Conservation (phyloP, 2,888 invertebrate genomes). For the Megamerina dolium region DNA sequence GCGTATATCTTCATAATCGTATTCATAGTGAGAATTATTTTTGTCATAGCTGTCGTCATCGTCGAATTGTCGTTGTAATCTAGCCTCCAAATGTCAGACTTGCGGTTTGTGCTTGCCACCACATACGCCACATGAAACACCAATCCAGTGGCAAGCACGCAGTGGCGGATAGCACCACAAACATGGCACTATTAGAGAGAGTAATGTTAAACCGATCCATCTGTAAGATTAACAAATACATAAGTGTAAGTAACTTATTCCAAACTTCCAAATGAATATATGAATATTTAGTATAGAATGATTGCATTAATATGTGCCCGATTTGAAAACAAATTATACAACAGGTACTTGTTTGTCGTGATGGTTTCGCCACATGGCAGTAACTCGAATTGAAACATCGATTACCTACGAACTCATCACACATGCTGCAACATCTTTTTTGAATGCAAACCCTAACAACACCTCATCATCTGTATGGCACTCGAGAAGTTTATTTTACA, state of each 20-base stretch:
- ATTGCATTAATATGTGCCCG: too few species aligned
- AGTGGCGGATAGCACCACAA: constrained; percentile 90
- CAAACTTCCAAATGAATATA: neutral
- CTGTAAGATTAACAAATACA: constrained; percentile 38
- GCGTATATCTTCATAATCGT: constrained; percentile 26
- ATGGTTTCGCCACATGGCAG: too few species aligned
- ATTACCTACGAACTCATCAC: too few species aligned
- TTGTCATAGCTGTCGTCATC: constrained; percentile 6
- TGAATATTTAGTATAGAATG: too few species aligned
- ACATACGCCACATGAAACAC: constrained; percentile 72
- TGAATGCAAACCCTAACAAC: too few species aligned
- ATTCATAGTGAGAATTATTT: constrained; percentile 14
- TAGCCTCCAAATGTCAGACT: constrained; percentile 50
- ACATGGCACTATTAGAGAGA: constrained; percentile 86
- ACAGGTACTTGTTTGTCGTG: too few species aligned
- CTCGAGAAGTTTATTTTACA: too few species aligned
- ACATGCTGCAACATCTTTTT: too few species aligned
- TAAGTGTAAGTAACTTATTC: neutral
- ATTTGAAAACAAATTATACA: too few species aligned
- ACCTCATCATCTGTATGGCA: too few species aligned
- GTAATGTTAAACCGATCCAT: constrained; percentile 79
- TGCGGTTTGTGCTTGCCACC: constrained; percentile 71
- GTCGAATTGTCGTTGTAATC: constrained; percentile 41
- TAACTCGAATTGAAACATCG: too few species aligned
- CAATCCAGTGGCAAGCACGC: constrained; percentile 76